These are phyloP conservation scores for Helogale parvula DNA, from an alignment of 2,113 vertebrate genomes.

Conservation along the genomic window DNA sequence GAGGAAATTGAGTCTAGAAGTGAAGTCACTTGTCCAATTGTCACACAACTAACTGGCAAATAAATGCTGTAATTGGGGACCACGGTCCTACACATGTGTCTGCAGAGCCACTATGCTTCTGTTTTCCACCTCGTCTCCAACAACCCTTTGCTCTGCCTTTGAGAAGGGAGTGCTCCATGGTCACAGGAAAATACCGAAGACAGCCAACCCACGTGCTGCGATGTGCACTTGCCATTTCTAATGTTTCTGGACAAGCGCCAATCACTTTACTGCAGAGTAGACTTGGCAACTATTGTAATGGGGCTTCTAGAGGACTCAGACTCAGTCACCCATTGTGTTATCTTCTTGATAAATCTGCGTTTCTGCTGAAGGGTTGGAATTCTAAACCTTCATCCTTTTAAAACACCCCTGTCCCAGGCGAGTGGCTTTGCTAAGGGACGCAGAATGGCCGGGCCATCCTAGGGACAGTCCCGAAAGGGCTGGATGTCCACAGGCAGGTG, in stretches of 20 bases:
- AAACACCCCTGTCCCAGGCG: not conserved
- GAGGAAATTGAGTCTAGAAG: not conserved
- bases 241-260: not conserved
- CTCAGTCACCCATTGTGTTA: too few relatives aligned
- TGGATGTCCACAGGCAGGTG: rapidly evolving
- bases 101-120: not conserved
- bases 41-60: not conserved
- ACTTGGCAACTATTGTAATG: not conserved
- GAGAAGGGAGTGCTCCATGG: not conserved
- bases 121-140: not conserved
- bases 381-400: not conserved
- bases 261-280: not conserved
- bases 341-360: not conserved
- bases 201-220: not conserved
- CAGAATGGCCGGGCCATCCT: not conserved
- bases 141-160: not conserved
- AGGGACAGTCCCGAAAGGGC: not conserved
- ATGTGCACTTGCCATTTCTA: not conserved
- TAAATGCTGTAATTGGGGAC: not conserved
- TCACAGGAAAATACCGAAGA: not conserved
- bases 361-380: not conserved
- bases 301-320: not conserved
- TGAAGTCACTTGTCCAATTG: not conserved
- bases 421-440: not conserved
- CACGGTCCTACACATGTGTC: not conserved